phyloP scores from a whole-genome alignment of 2,113 vertebrate genomes.

The Madoqua kirkii region DNA sequence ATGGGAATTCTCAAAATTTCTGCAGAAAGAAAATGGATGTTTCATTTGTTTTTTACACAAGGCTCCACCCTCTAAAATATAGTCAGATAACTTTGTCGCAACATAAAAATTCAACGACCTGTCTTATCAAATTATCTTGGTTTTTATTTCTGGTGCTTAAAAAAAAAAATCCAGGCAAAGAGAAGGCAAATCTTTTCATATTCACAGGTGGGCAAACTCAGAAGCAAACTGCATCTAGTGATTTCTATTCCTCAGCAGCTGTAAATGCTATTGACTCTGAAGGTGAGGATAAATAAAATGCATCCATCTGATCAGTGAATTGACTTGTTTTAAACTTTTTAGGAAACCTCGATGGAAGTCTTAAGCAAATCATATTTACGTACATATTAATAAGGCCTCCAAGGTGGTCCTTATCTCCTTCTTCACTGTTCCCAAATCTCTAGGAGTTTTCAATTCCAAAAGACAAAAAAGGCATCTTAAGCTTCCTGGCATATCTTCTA shows the following conservation, averaged over 20 bases:
- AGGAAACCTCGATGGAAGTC: slow-evolving; percentile 45
- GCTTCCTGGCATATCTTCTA: slow-evolving; percentile 67
- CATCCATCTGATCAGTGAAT: slow-evolving; percentile 29
- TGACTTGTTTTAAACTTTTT: slow-evolving; percentile 64
- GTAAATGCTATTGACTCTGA: not conserved
- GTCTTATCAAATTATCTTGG: slow-evolving; percentile 63
- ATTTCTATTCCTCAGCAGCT: slow-evolving; percentile 53
- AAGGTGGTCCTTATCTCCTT: slow-evolving; percentile 62
- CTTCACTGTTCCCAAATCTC: slow-evolving; percentile 57
- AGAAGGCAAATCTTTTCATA: slow-evolving; percentile 40
- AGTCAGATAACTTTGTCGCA: slow-evolving; percentile 66
- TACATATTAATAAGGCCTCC: slow-evolving; percentile 67
- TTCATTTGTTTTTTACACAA: slow-evolving; percentile 49
- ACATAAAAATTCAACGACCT: slow-evolving; percentile 56
- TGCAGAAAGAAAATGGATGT: slow-evolving; percentile 48
- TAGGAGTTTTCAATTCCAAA: slow-evolving; percentile 69
- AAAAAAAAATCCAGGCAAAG: slow-evolving; percentile 40
- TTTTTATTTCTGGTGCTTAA: slow-evolving; percentile 50
- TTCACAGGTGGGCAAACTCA: slow-evolving; percentile 46
- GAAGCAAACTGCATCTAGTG: slow-evolving; percentile 35
- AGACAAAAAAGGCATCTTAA: slow-evolving; percentile 72
- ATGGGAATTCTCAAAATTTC: slow-evolving; percentile 56
- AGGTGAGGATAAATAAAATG: slow-evolving; percentile 13
- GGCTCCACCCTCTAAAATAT: slow-evolving; percentile 63
- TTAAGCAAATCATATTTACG: slow-evolving; percentile 64